Conservation (phyloP, 2,888 invertebrate species). For the Myopa tessellatipennis region DNA sequence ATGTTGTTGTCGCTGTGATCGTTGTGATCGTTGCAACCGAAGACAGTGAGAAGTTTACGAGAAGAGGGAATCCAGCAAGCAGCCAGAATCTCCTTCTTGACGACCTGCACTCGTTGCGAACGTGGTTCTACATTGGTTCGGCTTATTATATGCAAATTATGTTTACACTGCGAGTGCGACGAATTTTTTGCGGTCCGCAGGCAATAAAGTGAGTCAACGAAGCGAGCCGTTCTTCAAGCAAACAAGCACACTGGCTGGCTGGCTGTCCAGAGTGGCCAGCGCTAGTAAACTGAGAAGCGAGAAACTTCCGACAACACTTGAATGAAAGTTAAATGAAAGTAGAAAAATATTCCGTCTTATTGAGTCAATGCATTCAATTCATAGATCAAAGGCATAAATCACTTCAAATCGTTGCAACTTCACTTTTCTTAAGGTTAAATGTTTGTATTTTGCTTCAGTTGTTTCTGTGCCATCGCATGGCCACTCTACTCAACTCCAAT, state of each 20-base stretch:
- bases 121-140: conserved; percentile 66
- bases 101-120: conserved; percentile 45
- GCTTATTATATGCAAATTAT: conserved; percentile 68
- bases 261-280: conserved; percentile 1
- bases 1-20: not conserved
- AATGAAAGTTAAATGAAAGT: too few species aligned
- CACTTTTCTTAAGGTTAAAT: too few species aligned
- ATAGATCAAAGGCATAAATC: too few species aligned
- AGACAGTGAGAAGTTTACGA: conserved; percentile 1
- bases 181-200: conserved; percentile 17
- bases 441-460: not conserved
- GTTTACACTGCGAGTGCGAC: conserved; percentile 51
- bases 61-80: not conserved
- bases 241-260: not conserved
- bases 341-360: too few species aligned
- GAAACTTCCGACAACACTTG: too few species aligned
- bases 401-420: too few species aligned
- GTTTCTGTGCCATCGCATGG: not conserved
- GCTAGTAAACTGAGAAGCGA: not conserved
- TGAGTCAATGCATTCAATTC: too few species aligned
- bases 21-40: not conserved
- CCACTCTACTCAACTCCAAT: not conserved
- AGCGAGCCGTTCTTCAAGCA: too few species aligned
- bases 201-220: not conserved
- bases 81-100: too few species aligned